Evolutionary conservation across 2,888 invertebrate species (phyloP).

Genomic region (Scelioninae gen. 1): DNA sequence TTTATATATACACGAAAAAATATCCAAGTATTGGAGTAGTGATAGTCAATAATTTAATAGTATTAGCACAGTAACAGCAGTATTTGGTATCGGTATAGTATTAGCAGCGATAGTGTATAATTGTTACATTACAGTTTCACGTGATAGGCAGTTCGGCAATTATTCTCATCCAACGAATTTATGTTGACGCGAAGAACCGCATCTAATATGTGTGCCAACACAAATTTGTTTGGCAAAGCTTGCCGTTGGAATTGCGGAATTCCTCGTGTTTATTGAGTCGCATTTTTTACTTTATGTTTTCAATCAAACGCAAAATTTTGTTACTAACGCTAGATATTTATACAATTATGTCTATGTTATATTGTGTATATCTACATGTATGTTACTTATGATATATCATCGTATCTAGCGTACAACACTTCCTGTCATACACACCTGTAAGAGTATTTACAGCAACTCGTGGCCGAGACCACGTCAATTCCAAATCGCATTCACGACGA

Average conservation of each 20-base stretch:
- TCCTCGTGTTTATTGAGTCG: not conserved
- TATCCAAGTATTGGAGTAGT: conserved; percentile 43
- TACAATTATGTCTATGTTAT: conserved; percentile 54
- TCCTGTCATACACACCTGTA: conserved; percentile 56
- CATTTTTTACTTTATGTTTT: not conserved
- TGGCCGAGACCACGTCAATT: conserved; percentile 70
- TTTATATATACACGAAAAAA: conserved; percentile 45
- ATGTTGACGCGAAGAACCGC: not conserved
- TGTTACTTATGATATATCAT: conserved; percentile 54
- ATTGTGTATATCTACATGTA: conserved; percentile 62
- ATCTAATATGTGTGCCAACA: not conserved
- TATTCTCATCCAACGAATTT: conserved; percentile 24
- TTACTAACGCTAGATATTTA: conserved; percentile 48
- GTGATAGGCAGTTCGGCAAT: conserved; percentile 58
- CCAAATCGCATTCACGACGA: conserved; percentile 67
- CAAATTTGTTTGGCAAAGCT: conserved; percentile 8
- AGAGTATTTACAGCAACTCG: conserved; percentile 67
- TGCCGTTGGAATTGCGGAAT: not conserved
- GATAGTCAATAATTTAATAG: conserved; percentile 45
- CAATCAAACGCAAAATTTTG: not conserved
- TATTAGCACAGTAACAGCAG: conserved; percentile 47
- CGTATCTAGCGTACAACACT: conserved; percentile 59
- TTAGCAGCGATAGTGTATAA: conserved; percentile 44
- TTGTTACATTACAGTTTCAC: conserved; percentile 42
- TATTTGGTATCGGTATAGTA: conserved; percentile 41